Conservation (phyloP, 2,888 invertebrate species). For the Ennomos quercinarius region DNA sequence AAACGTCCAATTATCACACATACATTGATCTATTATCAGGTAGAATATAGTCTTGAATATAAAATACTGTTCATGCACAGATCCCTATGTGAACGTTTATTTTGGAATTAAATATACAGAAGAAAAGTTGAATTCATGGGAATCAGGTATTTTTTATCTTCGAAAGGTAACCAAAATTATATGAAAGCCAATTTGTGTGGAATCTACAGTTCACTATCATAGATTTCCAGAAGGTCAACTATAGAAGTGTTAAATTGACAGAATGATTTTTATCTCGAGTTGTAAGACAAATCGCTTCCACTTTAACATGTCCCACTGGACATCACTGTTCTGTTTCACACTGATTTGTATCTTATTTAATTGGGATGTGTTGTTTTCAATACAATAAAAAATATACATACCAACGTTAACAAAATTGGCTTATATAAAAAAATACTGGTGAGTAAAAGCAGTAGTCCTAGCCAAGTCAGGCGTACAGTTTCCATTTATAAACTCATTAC, state of each 20-base stretch:
- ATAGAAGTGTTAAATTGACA: constrained; percentile 51
- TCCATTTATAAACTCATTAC: too few species aligned
- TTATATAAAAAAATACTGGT: too few species aligned
- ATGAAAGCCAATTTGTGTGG: constrained; percentile 30
- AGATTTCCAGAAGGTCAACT: constrained; percentile 49
- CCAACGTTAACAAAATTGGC: neutral
- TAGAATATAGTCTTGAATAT: too few species aligned
- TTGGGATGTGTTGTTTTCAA: constrained; percentile 13
- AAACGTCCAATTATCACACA: too few species aligned
- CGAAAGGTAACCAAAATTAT: constrained; percentile 27
- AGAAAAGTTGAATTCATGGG: too few species aligned
- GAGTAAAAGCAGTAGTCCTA: too few species aligned
- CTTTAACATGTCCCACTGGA: constrained; percentile 61
- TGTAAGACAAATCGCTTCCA: constrained; percentile 80
- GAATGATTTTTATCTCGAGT: constrained; percentile 68
- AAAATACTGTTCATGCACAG: too few species aligned
- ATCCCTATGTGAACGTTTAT: too few species aligned
- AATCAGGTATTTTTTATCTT: too few species aligned
- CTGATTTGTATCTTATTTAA: constrained; percentile 57
- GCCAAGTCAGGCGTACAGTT: too few species aligned
- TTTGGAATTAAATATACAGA: too few species aligned
- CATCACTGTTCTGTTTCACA: constrained; percentile 48
- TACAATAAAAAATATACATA: neutral
- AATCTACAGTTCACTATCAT: constrained; percentile 11
- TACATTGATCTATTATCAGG: too few species aligned